Base-by-base conservation (phyloP, 2,888 invertebrate species). In the Pandemis corylana region DNA sequence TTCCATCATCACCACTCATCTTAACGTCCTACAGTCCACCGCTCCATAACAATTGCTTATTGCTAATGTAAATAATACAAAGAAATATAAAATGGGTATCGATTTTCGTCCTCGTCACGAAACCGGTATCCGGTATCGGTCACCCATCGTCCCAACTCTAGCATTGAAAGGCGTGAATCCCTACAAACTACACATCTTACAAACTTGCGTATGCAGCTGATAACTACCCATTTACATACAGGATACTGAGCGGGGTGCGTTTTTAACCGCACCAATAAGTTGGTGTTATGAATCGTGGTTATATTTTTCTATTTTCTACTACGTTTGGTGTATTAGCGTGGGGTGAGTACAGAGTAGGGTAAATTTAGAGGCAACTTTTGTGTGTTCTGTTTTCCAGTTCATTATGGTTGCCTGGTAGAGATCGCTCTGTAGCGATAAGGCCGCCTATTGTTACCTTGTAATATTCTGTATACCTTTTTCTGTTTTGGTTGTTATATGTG, bases 221-320 rank as follows among this genome's bases (percentile, higher is more conserved):
- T 36, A 73, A 46, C 49, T 7, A 1, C 20, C 65, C 56, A 56
- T 74, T 13, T 12, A 41, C 61, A 36, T 53, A 53, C 42, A 69
- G 44, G 42, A 9, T 53, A 53, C 5, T 7, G 7, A 5, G 42
- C 28, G 5, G 53, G 62, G 53, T 36, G 61, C 15, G 28, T 20
- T 36, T 1, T 0, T 9, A 15, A 53, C 65, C 7, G 74, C 65
- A 70, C 36, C 42, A 7, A 42, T 70, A 74, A 74, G 2, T 70
- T 53, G 20, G 69, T 51, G 12, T 7, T 70, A 28, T 65, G 69
- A 69, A 44, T 74, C 66, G 74, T 56, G 74, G 74, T 74, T 74
- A 70, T 70, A 74, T 61, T 74, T 74, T 74, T 66, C 69, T 65
- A 70, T 74, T 74, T 74, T 74, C 74, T 66, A 74, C 65, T 62